Evolutionary conservation across 1,140 invertebrate genomes (phyloP).

Genomic region (Zophobas morio): DNA sequence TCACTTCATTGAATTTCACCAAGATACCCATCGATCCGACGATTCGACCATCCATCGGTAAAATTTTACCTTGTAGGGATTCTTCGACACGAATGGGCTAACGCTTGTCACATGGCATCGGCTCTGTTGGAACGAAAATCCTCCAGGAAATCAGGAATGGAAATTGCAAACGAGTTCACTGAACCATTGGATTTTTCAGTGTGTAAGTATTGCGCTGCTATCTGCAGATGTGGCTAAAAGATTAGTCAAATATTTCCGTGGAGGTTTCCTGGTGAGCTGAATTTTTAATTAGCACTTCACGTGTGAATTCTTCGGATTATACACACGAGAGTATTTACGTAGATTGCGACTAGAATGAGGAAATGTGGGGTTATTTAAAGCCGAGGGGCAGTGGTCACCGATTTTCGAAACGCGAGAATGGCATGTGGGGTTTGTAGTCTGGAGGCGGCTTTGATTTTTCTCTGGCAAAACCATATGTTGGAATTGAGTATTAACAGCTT

Average conservation of each 20-base stretch:
- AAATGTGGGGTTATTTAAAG: conserved; percentile 3
- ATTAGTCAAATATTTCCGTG: conserved; percentile 28
- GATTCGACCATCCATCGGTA: conserved; percentile 3
- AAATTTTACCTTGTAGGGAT: conserved; percentile 37
- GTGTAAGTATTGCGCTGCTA: background rate
- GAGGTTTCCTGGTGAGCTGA: conserved; percentile 29
- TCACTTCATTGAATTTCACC: conserved; percentile 43
- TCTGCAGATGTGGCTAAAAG: conserved; percentile 12
- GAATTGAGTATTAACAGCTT: no score
- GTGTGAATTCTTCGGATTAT: conserved; percentile 34
- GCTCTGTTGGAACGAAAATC: conserved; percentile 1
- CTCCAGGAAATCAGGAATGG: conserved; percentile 5
- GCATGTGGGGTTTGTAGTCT: no score
- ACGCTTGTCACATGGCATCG: conserved; percentile 41
- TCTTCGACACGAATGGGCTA: conserved; percentile 40
- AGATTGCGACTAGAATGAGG: conserved; percentile 29
- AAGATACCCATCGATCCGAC: conserved; percentile 38
- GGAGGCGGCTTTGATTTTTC: no score
- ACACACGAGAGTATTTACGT: conserved; percentile 39
- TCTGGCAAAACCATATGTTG: no score
- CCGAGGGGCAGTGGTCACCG: background rate
- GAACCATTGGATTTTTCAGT: conserved; percentile 2
- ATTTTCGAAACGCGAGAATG: background rate
- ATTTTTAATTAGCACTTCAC: conserved; percentile 42
- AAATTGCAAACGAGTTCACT: conserved; percentile 21